phyloP scores from a whole-genome alignment of 1,140 invertebrate species.

The Trichonephila clavipes region DNA sequence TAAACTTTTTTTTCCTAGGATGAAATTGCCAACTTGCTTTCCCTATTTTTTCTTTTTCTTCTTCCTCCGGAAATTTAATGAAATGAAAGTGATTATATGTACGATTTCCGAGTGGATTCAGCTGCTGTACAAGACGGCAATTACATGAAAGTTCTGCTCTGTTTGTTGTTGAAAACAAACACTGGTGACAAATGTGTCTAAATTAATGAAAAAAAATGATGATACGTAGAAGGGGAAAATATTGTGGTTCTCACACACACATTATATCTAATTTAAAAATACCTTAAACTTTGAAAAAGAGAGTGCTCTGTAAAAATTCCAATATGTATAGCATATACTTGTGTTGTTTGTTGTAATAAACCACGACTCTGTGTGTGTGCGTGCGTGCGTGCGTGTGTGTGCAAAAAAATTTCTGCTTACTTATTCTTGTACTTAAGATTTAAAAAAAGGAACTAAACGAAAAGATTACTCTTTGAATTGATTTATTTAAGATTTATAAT shows the following conservation, averaged over 20 bases:
- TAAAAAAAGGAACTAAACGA: no score
- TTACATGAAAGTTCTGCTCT: background rate
- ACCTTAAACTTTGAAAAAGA: no score
- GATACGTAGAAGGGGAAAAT: background rate
- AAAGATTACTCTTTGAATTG: no score
- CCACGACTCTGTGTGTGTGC: no score
- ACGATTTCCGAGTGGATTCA: slow-evolving; percentile 29
- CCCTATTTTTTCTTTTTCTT: background rate
- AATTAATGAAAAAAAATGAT: background rate
- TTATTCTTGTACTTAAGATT: no score
- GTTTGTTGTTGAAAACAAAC: background rate
- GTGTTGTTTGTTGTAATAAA: no score
- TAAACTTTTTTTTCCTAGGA: slow-evolving; percentile 29
- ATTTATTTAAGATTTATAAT: no score
- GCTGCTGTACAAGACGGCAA: background rate
- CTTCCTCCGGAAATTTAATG: slow-evolving; percentile 32
- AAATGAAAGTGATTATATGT: slow-evolving; percentile 48
- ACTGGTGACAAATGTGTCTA: background rate
- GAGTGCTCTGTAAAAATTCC: no score
- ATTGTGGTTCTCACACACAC: background rate
- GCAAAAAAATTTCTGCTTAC: no score
- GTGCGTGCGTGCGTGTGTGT: no score
- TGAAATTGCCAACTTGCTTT: slow-evolving; percentile 1
- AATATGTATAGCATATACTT: no score
- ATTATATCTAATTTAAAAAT: background rate